These are phyloP conservation scores for Drosophila kanapiae DNA, from an alignment of 1,140 invertebrate species.

Conservation along the genomic window DNA sequence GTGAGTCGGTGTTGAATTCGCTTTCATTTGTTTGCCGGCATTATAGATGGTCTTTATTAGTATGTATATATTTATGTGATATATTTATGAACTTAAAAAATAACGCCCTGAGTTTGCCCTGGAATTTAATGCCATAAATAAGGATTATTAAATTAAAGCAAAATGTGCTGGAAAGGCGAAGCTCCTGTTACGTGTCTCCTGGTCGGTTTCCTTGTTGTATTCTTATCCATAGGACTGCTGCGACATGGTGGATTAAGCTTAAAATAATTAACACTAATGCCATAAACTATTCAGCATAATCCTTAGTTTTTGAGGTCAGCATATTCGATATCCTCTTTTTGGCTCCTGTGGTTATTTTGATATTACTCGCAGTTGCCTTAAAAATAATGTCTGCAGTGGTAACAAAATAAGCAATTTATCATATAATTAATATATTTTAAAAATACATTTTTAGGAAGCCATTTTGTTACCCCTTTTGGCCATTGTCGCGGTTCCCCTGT, in stretches of 20 bases:
- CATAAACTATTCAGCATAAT: neutral
- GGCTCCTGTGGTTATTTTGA: neutral
- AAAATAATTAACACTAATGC: rapidly evolving
- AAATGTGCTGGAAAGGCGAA: slow-evolving; percentile 5
- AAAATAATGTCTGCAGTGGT: neutral
- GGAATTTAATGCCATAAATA: neutral
- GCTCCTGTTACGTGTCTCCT: neutral
- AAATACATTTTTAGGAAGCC: neutral
- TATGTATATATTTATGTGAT: neutral
- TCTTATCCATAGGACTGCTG: neutral
- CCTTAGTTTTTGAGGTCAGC: slow-evolving; percentile 8
- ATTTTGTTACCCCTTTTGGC: neutral
- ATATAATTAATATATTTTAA: neutral
- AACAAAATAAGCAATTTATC: neutral
- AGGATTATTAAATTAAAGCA: neutral
- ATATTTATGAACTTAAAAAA: neutral
- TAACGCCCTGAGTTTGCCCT: too few species aligned
- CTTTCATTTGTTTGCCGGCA: slow-evolving; percentile 57
- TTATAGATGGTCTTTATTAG: slow-evolving; percentile 48
- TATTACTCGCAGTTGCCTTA: neutral
- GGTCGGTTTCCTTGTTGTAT: neutral
- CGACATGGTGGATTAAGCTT: neutral
- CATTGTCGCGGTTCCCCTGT: neutral
- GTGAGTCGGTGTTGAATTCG: slow-evolving; percentile 67
- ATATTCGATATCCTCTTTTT: neutral